Conservation (phyloP, 2,797 vertebrate species). For the Brachyrhaphis roseni region DNA sequence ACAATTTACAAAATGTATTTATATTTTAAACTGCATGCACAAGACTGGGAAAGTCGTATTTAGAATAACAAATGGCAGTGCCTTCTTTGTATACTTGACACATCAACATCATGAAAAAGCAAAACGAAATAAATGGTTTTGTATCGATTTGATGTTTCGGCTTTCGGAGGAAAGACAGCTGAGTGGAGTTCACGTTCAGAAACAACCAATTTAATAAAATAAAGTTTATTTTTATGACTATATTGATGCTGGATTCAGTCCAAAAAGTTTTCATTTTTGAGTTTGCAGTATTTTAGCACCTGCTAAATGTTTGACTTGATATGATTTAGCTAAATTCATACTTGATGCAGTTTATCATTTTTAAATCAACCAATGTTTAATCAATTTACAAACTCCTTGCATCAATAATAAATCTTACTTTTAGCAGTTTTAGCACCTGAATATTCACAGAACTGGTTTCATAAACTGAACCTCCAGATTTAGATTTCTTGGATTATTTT, state of each 20-base stretch:
- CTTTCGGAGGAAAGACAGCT: constrained; percentile 47
- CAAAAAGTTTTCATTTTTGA: background rate
- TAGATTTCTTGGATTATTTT: background rate
- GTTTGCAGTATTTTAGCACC: background rate
- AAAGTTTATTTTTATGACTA: background rate
- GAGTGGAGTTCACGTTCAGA: constrained; percentile 39
- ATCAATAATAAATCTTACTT: background rate
- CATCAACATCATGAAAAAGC: constrained; percentile 68
- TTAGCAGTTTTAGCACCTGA: background rate
- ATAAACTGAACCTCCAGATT: background rate
- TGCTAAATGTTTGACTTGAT: background rate
- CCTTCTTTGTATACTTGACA: constrained; percentile 87
- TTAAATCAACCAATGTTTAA: background rate
- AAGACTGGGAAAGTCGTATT: constrained; percentile 88
- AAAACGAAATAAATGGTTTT: constrained; percentile 79
- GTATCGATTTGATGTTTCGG: constrained; percentile 66
- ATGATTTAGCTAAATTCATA: background rate
- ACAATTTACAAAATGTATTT: constrained; percentile 80
- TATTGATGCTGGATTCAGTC: background rate
- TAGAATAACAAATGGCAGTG: constrained; percentile 95
- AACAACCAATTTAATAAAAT: background rate
- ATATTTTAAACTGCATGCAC: constrained; percentile 88
- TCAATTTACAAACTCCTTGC: background rate
- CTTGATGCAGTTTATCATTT: background rate
- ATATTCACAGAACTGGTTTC: background rate